phyloP scores from a whole-genome alignment of 2,113 vertebrate genomes.

The Pongo abelii region DNA sequence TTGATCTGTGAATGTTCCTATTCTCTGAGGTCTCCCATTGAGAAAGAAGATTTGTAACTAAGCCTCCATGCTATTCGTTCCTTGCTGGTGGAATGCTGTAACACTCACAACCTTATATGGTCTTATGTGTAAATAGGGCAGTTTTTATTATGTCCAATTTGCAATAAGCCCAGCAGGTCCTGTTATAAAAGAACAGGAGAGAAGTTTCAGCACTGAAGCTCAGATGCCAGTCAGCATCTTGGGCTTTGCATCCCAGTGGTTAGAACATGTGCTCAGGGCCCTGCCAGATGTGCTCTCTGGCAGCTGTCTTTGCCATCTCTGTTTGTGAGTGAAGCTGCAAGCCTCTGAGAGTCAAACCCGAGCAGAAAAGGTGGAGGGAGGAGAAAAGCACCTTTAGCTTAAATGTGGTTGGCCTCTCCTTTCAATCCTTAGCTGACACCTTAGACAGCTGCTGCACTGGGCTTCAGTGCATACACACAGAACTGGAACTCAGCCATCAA shows the following conservation, averaged over 20 bases:
- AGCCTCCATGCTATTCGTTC: not conserved
- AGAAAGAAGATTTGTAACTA: not conserved
- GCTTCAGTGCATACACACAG: not conserved
- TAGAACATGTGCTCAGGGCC: not conserved
- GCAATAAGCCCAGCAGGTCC: not conserved
- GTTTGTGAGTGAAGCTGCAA: not conserved
- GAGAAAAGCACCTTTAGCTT: not conserved
- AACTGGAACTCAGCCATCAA: not conserved
- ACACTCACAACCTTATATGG: too few species aligned
- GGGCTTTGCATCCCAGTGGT: not conserved
- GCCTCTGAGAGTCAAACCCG: not conserved
- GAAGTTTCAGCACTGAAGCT: not conserved
- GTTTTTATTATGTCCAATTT: not conserved
- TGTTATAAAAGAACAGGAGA: not conserved
- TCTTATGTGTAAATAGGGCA: not conserved
- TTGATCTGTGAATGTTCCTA: not conserved
- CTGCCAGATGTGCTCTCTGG: not conserved
- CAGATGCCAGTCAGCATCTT: not conserved
- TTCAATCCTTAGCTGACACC: not conserved
- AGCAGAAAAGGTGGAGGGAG: not conserved
- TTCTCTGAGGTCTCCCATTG: not conserved
- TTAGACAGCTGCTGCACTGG: not conserved
- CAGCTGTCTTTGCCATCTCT: not conserved
- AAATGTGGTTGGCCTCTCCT: not conserved
- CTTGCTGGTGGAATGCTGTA: not conserved